A percentile compares a stretch with the other conserved stretches of the same genome.
phyloP scores from a whole-genome alignment of 2,113 vertebrate species.

The Romanogobio albipinnatus region DNA sequence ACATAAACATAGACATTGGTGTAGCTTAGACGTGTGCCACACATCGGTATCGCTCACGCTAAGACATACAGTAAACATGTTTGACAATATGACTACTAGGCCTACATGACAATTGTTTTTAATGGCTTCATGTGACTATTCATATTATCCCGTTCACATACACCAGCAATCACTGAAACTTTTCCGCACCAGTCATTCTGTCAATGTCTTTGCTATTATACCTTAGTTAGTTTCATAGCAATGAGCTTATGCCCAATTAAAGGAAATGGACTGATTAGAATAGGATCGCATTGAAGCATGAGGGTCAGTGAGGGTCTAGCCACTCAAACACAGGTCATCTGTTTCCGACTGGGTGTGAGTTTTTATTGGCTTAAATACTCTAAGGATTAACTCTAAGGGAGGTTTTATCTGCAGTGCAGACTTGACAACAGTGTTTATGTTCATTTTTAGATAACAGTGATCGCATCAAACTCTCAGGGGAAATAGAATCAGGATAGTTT shows the following conservation, averaged over 20 bases:
- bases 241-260: neutral
- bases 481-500: neutral
- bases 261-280: neutral
- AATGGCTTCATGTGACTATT: neutral
- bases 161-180: neutral
- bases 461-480: neutral
- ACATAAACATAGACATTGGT: neutral
- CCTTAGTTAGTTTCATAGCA: neutral
- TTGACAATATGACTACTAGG: neutral
- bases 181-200: neutral
- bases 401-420: neutral
- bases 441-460: neutral
- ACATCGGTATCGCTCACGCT: neutral
- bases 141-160: neutral
- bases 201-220: neutral
- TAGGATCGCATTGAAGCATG: neutral
- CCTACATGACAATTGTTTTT: neutral
- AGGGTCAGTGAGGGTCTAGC: neutral
- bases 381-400: neutral
- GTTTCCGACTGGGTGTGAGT: neutral
- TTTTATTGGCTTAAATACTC: constrained; percentile 14
- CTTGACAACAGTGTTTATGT: constrained; percentile 3
- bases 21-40: neutral
- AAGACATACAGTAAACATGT: neutral
- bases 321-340: neutral